Evolutionary conservation across 92 coral and sea anemone species (phyloP).

Genomic region (Bergia sp.): DNA sequence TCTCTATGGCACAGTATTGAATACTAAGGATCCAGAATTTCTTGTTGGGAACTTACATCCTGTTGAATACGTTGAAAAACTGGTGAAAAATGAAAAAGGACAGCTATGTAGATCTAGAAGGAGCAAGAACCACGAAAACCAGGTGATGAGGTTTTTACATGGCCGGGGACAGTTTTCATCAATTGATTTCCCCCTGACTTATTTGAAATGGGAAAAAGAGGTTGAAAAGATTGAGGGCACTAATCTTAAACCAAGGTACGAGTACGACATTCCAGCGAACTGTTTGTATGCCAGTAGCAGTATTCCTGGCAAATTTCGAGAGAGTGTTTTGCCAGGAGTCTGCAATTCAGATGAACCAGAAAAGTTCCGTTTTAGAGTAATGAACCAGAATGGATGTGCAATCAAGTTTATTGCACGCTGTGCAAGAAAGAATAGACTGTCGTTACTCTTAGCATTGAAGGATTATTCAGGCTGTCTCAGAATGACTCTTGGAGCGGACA

Average conservation of each 20-base stretch:
- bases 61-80: constrained; percentile 20
- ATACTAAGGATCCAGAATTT: constrained; percentile 15
- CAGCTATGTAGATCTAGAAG: background rate
- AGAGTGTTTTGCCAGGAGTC: constrained; percentile 9
- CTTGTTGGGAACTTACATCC: constrained; percentile 48
- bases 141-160: background rate
- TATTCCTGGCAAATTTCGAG: background rate
- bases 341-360: background rate
- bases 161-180: background rate
- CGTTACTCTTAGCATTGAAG: background rate
- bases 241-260: background rate
- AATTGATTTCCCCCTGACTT: constrained; percentile 1
- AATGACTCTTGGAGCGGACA: background rate
- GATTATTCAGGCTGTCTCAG: background rate
- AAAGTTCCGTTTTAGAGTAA: constrained; percentile 9
- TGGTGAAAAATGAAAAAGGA: background rate
- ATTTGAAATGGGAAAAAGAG: background rate
- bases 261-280: constrained; percentile 1
- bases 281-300: background rate
- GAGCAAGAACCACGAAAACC: background rate
- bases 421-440: background rate
- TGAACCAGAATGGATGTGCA: constrained; percentile 42
- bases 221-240: background rate
- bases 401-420: background rate
- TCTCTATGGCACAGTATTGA: constrained; percentile 30